Conservation (phyloP, 37 sponge, comb jelly and placozoan genomes). For the Crambe crambe region DNA sequence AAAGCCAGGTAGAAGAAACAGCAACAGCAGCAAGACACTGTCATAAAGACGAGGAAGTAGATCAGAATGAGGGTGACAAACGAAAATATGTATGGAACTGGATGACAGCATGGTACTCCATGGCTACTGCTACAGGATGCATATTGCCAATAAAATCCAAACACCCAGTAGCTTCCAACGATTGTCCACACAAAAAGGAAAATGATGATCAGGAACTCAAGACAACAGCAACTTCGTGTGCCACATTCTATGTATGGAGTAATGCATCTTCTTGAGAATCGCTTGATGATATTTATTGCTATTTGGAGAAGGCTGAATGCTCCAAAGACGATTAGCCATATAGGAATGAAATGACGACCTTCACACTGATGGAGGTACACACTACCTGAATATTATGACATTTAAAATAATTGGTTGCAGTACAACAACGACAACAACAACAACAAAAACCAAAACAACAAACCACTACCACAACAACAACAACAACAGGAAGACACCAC, state of each 20-base stretch:
- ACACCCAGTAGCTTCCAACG: slow-evolving; percentile 67
- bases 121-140: not conserved
- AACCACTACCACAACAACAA: too few relatives aligned
- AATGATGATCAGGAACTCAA: slow-evolving; percentile 30
- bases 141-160: slow-evolving; percentile 12
- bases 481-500: too few relatives aligned
- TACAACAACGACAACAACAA: too few relatives aligned
- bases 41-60: slow-evolving; percentile 12
- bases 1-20: slow-evolving; percentile 5
- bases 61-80: slow-evolving; percentile 42
- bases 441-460: too few relatives aligned
- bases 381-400: too few relatives aligned
- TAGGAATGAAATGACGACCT: slow-evolving; percentile 29
- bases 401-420: too few relatives aligned
- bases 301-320: slow-evolving; percentile 44
- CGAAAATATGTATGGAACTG: slow-evolving; percentile 42
- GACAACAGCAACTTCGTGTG: slow-evolving; percentile 21
- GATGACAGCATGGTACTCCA: slow-evolving; percentile 42
- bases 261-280: not conserved
- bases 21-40: slow-evolving; percentile 35
- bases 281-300: slow-evolving; percentile 25
- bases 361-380: slow-evolving; percentile 46
- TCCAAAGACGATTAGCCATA: slow-evolving; percentile 71
- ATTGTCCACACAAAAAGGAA: slow-evolving; percentile 76
- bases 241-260: slow-evolving; percentile 4